A percentile compares a stretch with the other conserved stretches of the same genome.
phyloP scores from a whole-genome alignment of 2,888 invertebrate species.

The Pimpla rufipes region DNA sequence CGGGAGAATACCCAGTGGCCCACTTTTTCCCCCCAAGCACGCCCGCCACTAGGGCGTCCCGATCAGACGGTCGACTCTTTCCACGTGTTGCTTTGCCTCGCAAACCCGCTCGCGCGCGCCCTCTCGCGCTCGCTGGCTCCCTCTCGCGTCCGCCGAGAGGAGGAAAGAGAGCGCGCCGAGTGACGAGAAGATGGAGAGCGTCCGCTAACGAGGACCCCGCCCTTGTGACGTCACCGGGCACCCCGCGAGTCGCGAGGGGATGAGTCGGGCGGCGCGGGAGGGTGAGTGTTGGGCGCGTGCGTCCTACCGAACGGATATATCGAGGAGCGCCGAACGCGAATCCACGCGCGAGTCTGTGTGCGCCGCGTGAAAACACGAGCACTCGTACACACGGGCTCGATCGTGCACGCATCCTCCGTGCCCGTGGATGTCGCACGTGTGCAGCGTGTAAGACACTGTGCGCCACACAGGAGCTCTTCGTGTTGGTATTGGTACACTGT shows the following conservation, averaged over 20 bases:
- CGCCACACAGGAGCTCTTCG: not conserved
- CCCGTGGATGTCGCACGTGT: not conserved
- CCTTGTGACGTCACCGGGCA: slow-evolving; percentile 82
- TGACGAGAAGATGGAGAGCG: slow-evolving; percentile 70
- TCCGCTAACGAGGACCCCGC: slow-evolving; percentile 83
- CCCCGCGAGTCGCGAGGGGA: slow-evolving; percentile 44
- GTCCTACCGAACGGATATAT: slow-evolving; percentile 18
- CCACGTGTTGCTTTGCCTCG: slow-evolving; percentile 82
- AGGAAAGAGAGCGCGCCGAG: slow-evolving; percentile 51
- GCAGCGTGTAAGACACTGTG: not conserved
- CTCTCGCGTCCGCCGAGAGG: slow-evolving; percentile 59
- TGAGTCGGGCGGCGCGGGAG: not conserved
- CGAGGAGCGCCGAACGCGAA: slow-evolving; percentile 35
- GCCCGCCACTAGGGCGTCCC: slow-evolving; percentile 59
- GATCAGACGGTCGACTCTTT: slow-evolving; percentile 74
- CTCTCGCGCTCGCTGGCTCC: slow-evolving; percentile 29
- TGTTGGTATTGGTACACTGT: slow-evolving; percentile 13
- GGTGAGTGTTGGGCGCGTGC: slow-evolving; percentile 50
- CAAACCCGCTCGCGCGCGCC: slow-evolving; percentile 39
- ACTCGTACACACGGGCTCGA: not conserved
- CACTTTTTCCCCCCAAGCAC: slow-evolving; percentile 64
- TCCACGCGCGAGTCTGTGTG: slow-evolving; percentile 51
- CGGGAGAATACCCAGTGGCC: slow-evolving; percentile 61
- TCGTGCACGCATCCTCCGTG: slow-evolving; percentile 2
- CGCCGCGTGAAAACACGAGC: slow-evolving; percentile 53